Conservation (phyloP, 2,113 vertebrate genomes). For the Neoarius graeffei region DNA sequence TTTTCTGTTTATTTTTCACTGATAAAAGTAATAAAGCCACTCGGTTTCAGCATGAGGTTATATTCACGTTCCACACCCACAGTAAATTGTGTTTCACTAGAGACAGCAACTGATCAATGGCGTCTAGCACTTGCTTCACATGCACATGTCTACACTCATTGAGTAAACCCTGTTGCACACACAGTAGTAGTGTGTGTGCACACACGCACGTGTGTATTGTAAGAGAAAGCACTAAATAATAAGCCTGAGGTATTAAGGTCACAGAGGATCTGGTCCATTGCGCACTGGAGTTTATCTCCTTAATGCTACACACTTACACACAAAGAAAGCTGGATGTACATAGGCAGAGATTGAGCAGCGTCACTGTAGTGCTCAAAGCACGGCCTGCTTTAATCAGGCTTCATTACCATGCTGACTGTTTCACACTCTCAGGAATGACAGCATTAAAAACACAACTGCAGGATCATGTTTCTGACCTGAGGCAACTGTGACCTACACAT, state of each 20-base stretch:
- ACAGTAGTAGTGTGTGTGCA: not conserved
- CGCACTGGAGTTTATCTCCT: conserved; percentile 53
- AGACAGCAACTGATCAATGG: not conserved
- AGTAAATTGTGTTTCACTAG: not conserved
- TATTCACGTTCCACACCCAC: not conserved
- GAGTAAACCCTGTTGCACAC: not conserved
- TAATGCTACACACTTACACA: conserved; percentile 35
- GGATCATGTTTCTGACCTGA: not conserved
- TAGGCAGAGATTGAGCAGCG: not conserved
- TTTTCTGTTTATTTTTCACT: not conserved
- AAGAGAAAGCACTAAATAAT: conserved; percentile 58
- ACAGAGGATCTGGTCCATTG: conserved; percentile 60
- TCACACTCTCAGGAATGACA: not conserved
- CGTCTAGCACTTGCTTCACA: not conserved
- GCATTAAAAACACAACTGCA: not conserved
- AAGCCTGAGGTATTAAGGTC: conserved; percentile 74
- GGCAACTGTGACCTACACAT: not conserved
- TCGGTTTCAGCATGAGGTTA: not conserved
- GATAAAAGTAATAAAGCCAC: not conserved
- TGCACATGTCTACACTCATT: not conserved
- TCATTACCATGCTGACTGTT: not conserved
- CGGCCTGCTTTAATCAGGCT: conserved; percentile 1
- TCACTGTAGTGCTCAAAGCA: not conserved
- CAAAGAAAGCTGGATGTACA: conserved; percentile 43
- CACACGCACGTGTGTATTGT: conserved; percentile 5